Base-by-base conservation (phyloP, 2,113 vertebrate genomes). In the Elephantulus edwardii region DNA sequence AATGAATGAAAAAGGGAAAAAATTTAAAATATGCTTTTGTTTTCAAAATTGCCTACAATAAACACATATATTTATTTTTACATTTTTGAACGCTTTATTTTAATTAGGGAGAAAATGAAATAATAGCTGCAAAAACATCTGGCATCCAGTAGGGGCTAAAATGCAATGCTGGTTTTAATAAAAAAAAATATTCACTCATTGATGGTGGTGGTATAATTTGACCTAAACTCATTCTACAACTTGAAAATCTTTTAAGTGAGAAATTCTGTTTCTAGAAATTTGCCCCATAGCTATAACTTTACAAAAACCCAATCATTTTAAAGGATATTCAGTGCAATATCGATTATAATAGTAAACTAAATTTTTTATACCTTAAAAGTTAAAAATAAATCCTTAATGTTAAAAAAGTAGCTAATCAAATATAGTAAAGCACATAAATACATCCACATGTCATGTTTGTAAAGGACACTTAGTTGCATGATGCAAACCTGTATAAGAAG, bases 231-330 rank as follows among this genome's bases (percentile, higher is more conserved):
- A 89, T 66, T 93, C 83, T 86, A 42, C 71, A 92, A 77, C 40
- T 30, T 54, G 46, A n/a, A 92, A 90, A 48, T 8, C 44, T 92
- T 86, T 89, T 71, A 94, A 60, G 13, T 44, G n/a, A 92, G 64
- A 6, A 91, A 77, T 74, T 89, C 38, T 2, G 83, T 38, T 77
- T 87, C 42, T 75, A 80, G 48, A 38, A 91, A 64, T 72, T 88
- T 86, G 91, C 40, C 40, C 40, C 17, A 26, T 35, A 76, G 82
- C 60, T 56, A 30, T 52, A 56, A 83, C 16, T 74, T 83, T 68
- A 92, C 46, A 72, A 77, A 88, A 93, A 20, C n/a, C n/a, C 8
- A 77, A 62, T 71, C 89, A 75, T 42, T 76, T 75, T 30, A 38
- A 86, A 54, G 40, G 66, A 71, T 85, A 90, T 83, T 71, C n/a